phyloP scores from a whole-genome alignment of 2,888 invertebrate genomes.

The Coelinius sp. region DNA sequence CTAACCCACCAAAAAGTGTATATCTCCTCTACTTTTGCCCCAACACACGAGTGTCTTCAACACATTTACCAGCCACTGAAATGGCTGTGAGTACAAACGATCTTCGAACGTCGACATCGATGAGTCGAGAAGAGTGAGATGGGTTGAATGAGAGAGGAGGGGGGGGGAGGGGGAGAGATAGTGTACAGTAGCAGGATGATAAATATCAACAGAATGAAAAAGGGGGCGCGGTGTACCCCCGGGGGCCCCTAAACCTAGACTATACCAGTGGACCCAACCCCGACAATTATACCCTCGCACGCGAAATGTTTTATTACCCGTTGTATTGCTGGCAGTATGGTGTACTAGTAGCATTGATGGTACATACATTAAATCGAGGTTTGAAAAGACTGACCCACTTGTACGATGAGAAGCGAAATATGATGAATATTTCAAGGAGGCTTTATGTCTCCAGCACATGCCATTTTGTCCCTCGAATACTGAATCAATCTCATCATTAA shows the following conservation, averaged over 20 bases:
- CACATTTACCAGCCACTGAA: constrained; percentile 15
- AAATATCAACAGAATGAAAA: constrained; percentile 69
- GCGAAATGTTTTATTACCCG: constrained; percentile 68
- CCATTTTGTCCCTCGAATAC: too few species aligned
- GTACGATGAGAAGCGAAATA: not conserved
- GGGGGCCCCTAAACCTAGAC: constrained; percentile 69
- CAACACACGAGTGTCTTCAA: constrained; percentile 53
- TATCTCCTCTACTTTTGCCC: constrained; percentile 41
- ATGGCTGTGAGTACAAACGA: constrained; percentile 40
- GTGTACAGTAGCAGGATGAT: constrained; percentile 57
- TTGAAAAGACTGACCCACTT: constrained; percentile 7
- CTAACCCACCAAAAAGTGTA: constrained; percentile 14
- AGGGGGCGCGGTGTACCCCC: constrained; percentile 67
- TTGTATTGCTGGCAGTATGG: constrained; percentile 42
- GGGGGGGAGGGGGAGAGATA: constrained; percentile 39
- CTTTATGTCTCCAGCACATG: too few species aligned
- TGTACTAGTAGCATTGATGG: not conserved
- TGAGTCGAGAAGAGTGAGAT: constrained; percentile 50
- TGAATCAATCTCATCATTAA: too few species aligned
- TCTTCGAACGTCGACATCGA: constrained; percentile 54
- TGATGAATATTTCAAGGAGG: not conserved
- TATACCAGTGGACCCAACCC: constrained; percentile 61
- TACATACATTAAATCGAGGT: constrained; percentile 8
- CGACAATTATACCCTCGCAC: constrained; percentile 68
- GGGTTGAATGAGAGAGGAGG: constrained; percentile 49